Percentiles rank a stretch among this genome's conserved stretches.
These are phyloP conservation scores for Micrastur ruficollis DNA, from an alignment of 2,797 vertebrate species.

Conservation along the genomic window DNA sequence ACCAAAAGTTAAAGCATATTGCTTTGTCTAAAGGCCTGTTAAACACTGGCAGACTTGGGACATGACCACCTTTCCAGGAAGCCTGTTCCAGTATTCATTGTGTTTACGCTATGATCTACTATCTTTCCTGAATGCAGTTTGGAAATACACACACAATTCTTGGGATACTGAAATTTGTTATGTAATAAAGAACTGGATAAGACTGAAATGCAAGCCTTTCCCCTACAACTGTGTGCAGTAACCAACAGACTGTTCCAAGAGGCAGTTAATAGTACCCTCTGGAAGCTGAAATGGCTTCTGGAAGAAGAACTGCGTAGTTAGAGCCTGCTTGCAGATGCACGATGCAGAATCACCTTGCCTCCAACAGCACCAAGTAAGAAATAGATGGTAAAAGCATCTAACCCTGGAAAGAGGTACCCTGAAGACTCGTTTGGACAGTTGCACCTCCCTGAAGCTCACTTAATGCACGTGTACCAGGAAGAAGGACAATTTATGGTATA, in stretches of 20 bases:
- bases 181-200: background rate
- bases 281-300: background rate
- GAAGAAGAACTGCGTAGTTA: background rate
- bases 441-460: background rate
- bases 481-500: background rate
- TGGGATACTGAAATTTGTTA: too few species aligned
- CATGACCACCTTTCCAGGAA: background rate
- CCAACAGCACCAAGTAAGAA: background rate
- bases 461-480: background rate
- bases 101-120: background rate
- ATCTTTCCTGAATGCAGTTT: background rate
- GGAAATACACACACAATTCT: background rate
- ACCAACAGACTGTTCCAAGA: background rate
- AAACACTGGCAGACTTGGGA: too few species aligned
- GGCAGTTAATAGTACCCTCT: background rate
- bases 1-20: background rate
- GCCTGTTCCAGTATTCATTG: background rate
- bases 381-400: background rate
- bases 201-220: background rate
- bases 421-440: background rate
- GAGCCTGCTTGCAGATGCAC: background rate
- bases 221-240: background rate
- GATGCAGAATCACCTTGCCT: background rate
- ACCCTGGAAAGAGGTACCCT: background rate
- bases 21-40: background rate